Evolutionary conservation across 2,888 invertebrate species (phyloP), one percentile per base, ranked within the genome.

Genomic region (Amphipoea oculea): DNA sequence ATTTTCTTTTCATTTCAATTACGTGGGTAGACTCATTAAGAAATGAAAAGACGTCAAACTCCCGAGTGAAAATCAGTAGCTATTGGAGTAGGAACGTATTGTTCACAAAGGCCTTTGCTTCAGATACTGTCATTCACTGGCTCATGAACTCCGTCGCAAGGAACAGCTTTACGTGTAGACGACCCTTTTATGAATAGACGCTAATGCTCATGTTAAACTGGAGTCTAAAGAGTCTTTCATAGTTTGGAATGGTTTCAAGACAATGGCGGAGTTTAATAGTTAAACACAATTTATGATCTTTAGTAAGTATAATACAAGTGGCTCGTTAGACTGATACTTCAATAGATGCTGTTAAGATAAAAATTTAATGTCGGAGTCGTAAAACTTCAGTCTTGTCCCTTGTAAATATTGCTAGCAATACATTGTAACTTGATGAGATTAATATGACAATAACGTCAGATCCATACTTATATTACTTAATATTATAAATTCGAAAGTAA

Each of bases 11-110:
- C 42, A 45, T 81, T 77, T 42, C 40, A 57, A 51, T 40, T 76
- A 63, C n/a, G 42, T 40, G 54, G 40, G 54, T 40, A 36, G 29
- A 48, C 70, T 78, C 65, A 62, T 78, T 82, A 81, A 70, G 7
- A 40, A 73, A 65, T 78, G 62, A 57, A 76, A 62, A 73, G 62
- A 57, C 71, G 14, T 57, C 23, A 63, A 63, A 74, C 11, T n/a
- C 67, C 29, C 11, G 29, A 45, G 67, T 23, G 62, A 42, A 23
- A 67, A 65, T 74, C 45, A 70, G 40, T 45, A 57, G 68, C 70
- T 73, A 71, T 63, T 74, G 23, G 67, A 72, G 45, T 70, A 45
- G 29, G 23, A 79, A 36, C 36, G 42, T 48, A 66, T 71, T 42
- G 11, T 51, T 75, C 65, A 65, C 63, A 69, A 75, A 83, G 29